These are phyloP conservation scores for Syrphus vitripennis DNA, from an alignment of 2,888 invertebrate genomes.

Conservation along the genomic window DNA sequence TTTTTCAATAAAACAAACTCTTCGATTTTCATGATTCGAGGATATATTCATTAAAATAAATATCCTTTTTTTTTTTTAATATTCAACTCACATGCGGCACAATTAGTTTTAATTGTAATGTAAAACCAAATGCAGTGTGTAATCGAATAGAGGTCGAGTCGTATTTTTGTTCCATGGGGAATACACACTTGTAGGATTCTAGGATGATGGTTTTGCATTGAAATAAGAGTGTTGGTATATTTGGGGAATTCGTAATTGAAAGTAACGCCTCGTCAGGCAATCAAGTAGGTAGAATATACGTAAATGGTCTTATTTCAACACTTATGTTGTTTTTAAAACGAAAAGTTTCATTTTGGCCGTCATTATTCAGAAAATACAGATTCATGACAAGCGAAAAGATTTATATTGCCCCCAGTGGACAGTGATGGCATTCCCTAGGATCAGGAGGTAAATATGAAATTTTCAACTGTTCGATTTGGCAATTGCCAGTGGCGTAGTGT, in stretches of 20 bases:
- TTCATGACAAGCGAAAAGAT: neutral
- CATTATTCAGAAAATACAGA: neutral
- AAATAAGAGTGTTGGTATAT: neutral
- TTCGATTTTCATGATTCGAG: slow-evolving; percentile 1
- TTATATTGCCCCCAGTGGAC: neutral
- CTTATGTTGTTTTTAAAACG: neutral
- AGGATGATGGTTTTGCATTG: neutral
- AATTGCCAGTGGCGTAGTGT: too few relatives aligned
- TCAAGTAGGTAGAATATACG: neutral
- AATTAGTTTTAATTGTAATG: slow-evolving; percentile 53
- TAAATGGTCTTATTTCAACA: neutral
- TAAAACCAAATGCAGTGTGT: slow-evolving; percentile 38
- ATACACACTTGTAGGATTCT: neutral
- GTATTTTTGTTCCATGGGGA: slow-evolving; percentile 1
- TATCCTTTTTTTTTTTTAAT: slow-evolving; percentile 4
- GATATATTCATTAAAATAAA: slow-evolving; percentile 28
- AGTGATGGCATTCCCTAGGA: too few relatives aligned
- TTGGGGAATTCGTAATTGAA: neutral
- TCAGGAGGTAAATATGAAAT: too few relatives aligned
- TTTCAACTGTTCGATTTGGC: too few relatives aligned
- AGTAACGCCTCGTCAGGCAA: neutral
- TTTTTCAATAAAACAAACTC: slow-evolving; percentile 1
- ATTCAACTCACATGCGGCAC: neutral
- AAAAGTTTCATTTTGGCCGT: neutral
- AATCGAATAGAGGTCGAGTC: slow-evolving; percentile 15